Conservation (phyloP, 2,888 invertebrate species). For the Lycocerus yunnanus region DNA sequence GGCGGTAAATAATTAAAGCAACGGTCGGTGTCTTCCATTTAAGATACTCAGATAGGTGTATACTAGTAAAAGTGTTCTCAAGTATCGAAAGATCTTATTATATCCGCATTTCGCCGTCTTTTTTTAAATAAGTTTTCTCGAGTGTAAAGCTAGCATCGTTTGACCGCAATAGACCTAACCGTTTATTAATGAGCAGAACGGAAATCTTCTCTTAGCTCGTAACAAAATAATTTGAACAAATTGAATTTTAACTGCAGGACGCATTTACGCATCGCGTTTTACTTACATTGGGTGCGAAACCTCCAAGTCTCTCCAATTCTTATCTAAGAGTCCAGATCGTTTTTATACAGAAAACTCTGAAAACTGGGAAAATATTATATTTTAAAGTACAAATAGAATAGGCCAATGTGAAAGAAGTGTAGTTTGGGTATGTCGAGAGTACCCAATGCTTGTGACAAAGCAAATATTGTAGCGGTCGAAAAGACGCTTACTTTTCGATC, state of each 20-base stretch:
- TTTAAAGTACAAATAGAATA: too few species aligned
- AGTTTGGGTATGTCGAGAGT: too few species aligned
- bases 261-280: not conserved
- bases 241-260: conserved; percentile 10
- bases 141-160: conserved; percentile 1
- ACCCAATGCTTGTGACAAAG: too few species aligned
- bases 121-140: not conserved
- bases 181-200: not conserved
- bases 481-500: too few species aligned
- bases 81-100: conserved; percentile 3
- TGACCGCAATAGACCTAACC: not conserved
- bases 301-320: too few species aligned
- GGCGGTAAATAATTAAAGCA: not conserved
- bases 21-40: not conserved
- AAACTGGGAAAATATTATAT: too few species aligned
- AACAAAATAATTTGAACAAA: conserved; percentile 10
- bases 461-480: too few species aligned
- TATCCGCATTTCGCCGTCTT: conserved; percentile 12
- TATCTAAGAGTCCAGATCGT: too few species aligned
- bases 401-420: too few species aligned
- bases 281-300: not conserved
- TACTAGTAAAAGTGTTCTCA: conserved; percentile 10
- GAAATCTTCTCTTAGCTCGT: conserved; percentile 8
- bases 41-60: not conserved
- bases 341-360: too few species aligned